These are phyloP conservation scores for Cryptomyrus ogoouensis DNA, from an alignment of 2,113 vertebrate genomes.

Conservation along the genomic window DNA sequence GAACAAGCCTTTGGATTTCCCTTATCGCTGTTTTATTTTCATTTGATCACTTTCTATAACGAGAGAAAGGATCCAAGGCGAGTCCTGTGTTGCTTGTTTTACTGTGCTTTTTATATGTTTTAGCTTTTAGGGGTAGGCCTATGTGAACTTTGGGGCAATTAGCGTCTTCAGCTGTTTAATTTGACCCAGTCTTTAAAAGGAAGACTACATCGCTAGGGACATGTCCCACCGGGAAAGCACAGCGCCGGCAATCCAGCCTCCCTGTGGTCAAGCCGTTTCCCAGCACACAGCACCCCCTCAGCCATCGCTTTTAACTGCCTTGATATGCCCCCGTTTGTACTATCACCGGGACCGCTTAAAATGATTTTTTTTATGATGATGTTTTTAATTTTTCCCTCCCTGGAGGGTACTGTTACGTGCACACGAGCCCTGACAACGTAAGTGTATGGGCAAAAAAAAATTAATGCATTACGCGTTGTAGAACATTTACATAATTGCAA, in stretches of 20 bases:
- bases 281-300: neutral
- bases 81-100: neutral
- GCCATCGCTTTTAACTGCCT: neutral
- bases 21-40: neutral
- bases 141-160: constrained; percentile 19
- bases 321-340: neutral
- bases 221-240: neutral
- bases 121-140: constrained; percentile 23
- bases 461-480: neutral
- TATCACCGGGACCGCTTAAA: neutral
- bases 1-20: neutral
- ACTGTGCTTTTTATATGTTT: neutral
- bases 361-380: neutral
- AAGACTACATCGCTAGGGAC: neutral
- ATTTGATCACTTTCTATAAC: neutral
- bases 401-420: neutral
- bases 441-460: neutral
- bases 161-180: constrained; percentile 20
- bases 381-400: neutral
- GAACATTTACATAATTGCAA: neutral
- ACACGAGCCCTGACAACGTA: neutral
- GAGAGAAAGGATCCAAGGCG: neutral
- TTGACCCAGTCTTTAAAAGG: constrained; percentile 15
- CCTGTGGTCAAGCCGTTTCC: neutral
- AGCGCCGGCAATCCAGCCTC: neutral